A percentile compares a stretch with the other conserved stretches of the same genome.
phyloP scores from a whole-genome alignment of 2,113 vertebrate genomes.

The Fukomys damarensis region DNA sequence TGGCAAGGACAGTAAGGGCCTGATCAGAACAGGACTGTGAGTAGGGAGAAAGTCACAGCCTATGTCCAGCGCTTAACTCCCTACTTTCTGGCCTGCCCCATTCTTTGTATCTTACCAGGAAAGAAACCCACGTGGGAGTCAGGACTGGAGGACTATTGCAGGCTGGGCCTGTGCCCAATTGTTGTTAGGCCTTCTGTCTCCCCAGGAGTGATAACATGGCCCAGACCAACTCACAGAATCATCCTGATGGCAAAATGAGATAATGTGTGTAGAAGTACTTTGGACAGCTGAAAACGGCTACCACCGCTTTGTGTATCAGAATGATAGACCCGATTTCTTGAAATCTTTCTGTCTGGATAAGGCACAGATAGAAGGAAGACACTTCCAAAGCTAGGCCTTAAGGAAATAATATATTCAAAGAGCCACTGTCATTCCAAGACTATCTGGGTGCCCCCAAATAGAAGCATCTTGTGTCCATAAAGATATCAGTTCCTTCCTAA shows the following conservation, averaged over 20 bases:
- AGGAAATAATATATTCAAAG: neutral
- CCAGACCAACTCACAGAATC: neutral
- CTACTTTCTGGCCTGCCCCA: neutral
- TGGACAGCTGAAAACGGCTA: neutral
- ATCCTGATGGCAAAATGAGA: neutral
- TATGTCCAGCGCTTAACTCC: neutral
- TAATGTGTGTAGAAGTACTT: neutral
- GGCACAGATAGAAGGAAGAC: neutral
- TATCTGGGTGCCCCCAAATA: neutral
- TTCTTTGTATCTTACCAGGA: neutral
- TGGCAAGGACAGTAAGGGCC: neutral
- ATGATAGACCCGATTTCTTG: neutral
- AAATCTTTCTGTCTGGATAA: neutral
- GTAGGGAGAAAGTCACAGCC: neutral
- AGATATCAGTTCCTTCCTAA: neutral
- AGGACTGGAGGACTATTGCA: neutral
- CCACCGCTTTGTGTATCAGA: neutral
- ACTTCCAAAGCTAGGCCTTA: neutral
- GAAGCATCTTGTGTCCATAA: neutral
- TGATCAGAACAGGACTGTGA: constrained; percentile 41
- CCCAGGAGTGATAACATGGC: neutral
- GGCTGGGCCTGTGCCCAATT: neutral
- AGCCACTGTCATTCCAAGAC: neutral
- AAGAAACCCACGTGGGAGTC: neutral
- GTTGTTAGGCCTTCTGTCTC: neutral